Conservation (phyloP, 2,888 invertebrate genomes). For the Heteropelma amictum region DNA sequence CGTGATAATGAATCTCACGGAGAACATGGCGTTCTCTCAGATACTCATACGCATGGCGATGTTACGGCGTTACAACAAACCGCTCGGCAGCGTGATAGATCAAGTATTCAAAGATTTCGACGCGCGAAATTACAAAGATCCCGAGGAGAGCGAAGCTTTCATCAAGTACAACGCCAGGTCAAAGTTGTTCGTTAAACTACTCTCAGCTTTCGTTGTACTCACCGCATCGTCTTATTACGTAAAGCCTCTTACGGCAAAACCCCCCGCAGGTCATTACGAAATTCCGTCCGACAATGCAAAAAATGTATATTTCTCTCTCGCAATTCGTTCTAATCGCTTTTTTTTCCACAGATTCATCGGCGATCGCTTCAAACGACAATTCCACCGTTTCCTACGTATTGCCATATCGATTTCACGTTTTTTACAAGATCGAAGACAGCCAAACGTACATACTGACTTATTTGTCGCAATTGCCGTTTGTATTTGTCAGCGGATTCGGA, state of each 20-base stretch:
- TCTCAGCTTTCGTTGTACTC: slow-evolving; percentile 63
- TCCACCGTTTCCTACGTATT: slow-evolving; percentile 55
- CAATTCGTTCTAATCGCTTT: not conserved
- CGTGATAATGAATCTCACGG: slow-evolving; percentile 67
- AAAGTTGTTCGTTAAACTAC: slow-evolving; percentile 64
- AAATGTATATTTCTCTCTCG: not conserved
- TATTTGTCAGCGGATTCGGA: slow-evolving; percentile 64
- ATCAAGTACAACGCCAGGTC: slow-evolving; percentile 63
- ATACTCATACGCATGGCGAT: slow-evolving; percentile 66
- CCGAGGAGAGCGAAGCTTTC: slow-evolving; percentile 61
- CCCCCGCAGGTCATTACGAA: slow-evolving; percentile 37
- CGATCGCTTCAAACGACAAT: slow-evolving; percentile 20
- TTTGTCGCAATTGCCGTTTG: slow-evolving; percentile 64
- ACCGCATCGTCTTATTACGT: slow-evolving; percentile 67
- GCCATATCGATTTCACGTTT: slow-evolving; percentile 69
- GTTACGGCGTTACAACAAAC: slow-evolving; percentile 62
- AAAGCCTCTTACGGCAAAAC: slow-evolving; percentile 65
- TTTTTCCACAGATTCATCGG: slow-evolving; percentile 1
- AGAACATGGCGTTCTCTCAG: slow-evolving; percentile 67
- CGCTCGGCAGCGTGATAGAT: slow-evolving; percentile 62
- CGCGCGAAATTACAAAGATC: slow-evolving; percentile 55
- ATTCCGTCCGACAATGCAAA: not conserved
- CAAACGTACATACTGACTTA: slow-evolving; percentile 65
- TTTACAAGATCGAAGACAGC: slow-evolving; percentile 64
- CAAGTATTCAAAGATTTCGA: slow-evolving; percentile 65